Percentiles rank a stretch among this genome's conserved stretches.
Evolutionary conservation across 2,888 invertebrate species (phyloP).

Genomic region (Lymantria dispar): DNA sequence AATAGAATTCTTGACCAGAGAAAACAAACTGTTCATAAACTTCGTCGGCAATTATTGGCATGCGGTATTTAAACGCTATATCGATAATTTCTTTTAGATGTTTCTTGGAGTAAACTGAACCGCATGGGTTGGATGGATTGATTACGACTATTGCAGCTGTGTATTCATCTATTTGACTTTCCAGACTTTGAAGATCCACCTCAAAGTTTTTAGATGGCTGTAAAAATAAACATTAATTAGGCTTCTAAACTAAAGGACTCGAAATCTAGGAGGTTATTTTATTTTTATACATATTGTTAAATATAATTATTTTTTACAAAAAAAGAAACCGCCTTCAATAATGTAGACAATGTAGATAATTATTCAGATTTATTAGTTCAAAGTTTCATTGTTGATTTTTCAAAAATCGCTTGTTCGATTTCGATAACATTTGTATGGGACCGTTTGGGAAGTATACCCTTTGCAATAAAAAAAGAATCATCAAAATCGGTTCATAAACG

Average conservation of each 20-base stretch:
- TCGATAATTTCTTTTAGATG: slow-evolving; percentile 92
- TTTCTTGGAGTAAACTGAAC: slow-evolving; percentile 92
- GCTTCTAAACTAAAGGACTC: too few species aligned
- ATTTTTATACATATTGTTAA: too few species aligned
- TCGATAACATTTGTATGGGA: too few species aligned
- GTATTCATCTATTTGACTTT: slow-evolving; percentile 92
- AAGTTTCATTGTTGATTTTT: too few species aligned
- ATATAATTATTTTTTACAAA: too few species aligned
- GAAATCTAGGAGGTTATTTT: slow-evolving; percentile 8
- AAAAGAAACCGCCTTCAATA: too few species aligned
- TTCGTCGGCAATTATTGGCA: slow-evolving; percentile 99
- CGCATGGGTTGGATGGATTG: slow-evolving; percentile 99
- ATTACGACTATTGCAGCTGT: slow-evolving; percentile 96
- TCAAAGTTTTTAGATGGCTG: slow-evolving; percentile 94
- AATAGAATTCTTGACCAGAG: slow-evolving; percentile 89
- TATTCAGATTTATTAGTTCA: too few species aligned
- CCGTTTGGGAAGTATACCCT: too few species aligned
- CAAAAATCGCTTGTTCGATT: too few species aligned
- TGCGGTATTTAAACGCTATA: slow-evolving; percentile 88
- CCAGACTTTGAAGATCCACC: slow-evolving; percentile 93
- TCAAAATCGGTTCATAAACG: too few species aligned
- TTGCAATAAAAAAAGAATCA: too few species aligned
- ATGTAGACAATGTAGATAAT: too few species aligned
- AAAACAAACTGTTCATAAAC: slow-evolving; percentile 98
- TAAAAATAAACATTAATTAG: slow-evolving; percentile 44